These are phyloP conservation scores for Pachypsylla venusta DNA, from an alignment of 1,140 invertebrate species.

Conservation along the genomic window DNA sequence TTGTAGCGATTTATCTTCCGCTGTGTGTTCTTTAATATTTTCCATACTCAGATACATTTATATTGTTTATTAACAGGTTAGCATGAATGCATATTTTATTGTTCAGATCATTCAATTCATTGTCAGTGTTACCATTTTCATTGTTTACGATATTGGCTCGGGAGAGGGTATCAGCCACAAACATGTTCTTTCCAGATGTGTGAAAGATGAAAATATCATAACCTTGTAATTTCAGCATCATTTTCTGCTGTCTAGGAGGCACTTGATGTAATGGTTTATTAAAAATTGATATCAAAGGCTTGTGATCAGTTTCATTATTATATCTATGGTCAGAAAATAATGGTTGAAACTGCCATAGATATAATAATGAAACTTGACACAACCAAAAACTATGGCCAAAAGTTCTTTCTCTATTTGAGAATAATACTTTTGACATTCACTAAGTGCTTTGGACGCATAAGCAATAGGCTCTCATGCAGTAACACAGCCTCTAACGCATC, in stretches of 20 bases:
- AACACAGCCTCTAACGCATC: conserved; percentile 27
- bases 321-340: too few relatives aligned
- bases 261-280: conserved; percentile 29
- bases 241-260: conserved; percentile 28
- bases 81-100: too few relatives aligned
- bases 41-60: conserved; percentile 17
- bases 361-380: conserved; percentile 26
- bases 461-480: conserved; percentile 28
- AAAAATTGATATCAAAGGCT: conserved; percentile 30
- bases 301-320: conserved; percentile 32
- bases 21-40: conserved; percentile 23
- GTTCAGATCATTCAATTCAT: too few relatives aligned
- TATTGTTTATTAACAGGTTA: too few relatives aligned
- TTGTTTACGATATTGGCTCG: conserved; percentile 20
- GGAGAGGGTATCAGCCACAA: conserved; percentile 21
- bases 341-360: conserved; percentile 27
- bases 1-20: conserved; percentile 22
- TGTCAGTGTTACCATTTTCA: too few relatives aligned
- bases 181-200: conserved; percentile 15
- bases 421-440: conserved; percentile 25
- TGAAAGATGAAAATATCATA: conserved; percentile 31
- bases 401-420: conserved; percentile 29
- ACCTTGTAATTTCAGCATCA: conserved; percentile 28
- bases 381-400: conserved; percentile 24
- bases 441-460: conserved; percentile 29